phyloP scores from a whole-genome alignment of 1,140 invertebrate genomes.

The Rhysida immarginata region DNA sequence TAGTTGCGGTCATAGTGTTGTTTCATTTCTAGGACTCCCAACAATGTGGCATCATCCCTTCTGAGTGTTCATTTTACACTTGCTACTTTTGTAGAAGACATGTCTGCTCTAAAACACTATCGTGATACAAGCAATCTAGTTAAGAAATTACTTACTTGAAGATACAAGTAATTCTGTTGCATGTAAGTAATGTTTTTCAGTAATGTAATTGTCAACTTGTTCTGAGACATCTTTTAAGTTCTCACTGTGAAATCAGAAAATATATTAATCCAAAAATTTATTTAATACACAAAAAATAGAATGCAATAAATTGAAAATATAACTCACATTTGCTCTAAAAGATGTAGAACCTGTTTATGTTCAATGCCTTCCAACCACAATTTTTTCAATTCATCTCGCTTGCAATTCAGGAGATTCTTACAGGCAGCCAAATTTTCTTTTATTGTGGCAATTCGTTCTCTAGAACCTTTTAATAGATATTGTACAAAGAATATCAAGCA shows the following conservation, averaged over 20 bases:
- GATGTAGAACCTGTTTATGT: constrained; percentile 71
- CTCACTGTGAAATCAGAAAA: no score
- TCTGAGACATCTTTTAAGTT: constrained; percentile 60
- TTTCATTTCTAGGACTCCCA: no score
- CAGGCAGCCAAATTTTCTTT: constrained; percentile 80
- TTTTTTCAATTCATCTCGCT: constrained; percentile 80
- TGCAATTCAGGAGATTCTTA: constrained; percentile 74
- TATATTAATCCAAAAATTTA: no score
- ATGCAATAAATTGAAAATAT: no score
- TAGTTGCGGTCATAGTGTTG: no score
- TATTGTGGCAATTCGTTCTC: constrained; percentile 64
- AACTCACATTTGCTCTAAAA: constrained; percentile 74
- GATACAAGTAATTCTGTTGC: constrained; percentile 62
- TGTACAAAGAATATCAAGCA: no score
- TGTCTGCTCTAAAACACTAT: no score
- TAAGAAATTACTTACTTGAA: constrained; percentile 20
- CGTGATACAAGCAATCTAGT: no score
- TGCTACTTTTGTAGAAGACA: no score
- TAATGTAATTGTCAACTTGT: constrained; percentile 48
- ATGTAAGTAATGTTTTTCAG: constrained; percentile 65
- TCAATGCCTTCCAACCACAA: constrained; percentile 84
- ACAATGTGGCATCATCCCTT: no score
- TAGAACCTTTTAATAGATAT: constrained; percentile 39
- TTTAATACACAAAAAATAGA: no score
- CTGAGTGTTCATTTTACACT: no score